Evolutionary conservation across 2,113 vertebrate species (phyloP).

Genomic region (Megaceryle maxima): DNA sequence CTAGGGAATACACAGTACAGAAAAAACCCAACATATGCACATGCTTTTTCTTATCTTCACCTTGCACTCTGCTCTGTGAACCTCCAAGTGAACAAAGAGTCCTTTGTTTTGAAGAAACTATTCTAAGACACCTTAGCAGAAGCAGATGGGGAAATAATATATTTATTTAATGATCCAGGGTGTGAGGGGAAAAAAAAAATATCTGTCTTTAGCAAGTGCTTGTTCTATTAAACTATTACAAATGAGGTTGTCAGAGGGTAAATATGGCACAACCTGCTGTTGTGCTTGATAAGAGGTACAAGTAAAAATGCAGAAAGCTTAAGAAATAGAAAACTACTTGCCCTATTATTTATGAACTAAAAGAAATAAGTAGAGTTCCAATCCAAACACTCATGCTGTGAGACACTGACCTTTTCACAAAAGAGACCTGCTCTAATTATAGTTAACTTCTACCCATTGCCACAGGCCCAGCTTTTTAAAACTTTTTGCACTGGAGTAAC

Average conservation of each 20-base stretch:
- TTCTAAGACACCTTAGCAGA: neutral
- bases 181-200: fast-evolving
- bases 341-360: neutral
- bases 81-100: neutral
- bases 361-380: neutral
- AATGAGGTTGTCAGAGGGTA: neutral
- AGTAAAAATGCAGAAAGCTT: neutral
- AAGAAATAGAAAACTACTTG: neutral
- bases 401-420: neutral
- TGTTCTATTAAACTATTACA: neutral
- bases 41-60: neutral
- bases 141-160: neutral
- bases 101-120: neutral
- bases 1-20: neutral
- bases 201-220: neutral
- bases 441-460: neutral
- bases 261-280: neutral
- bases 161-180: neutral
- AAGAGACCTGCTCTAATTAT: neutral
- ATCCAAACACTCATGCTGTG: neutral
- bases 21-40: neutral
- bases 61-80: neutral
- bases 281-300: neutral
- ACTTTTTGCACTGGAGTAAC: neutral
- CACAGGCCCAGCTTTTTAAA: neutral